Evolutionary conservation across 1,140 invertebrate genomes (phyloP), one percentile per base, ranked within the genome.

Genomic region (Pararge aegeria): DNA sequence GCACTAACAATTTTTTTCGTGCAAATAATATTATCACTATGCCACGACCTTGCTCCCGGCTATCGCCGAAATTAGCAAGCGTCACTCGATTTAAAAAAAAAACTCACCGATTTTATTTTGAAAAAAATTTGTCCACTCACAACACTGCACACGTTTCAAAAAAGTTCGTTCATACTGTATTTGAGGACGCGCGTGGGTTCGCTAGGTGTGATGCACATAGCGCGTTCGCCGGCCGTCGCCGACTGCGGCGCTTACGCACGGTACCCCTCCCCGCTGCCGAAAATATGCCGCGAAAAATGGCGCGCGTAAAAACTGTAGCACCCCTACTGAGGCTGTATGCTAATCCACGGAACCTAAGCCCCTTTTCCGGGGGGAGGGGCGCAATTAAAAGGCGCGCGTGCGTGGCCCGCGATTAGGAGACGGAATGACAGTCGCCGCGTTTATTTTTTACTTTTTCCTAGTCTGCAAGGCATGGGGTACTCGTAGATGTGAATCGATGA

Each of bases 381-480:
- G 83, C 84, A 89, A 89, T 87, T 89, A 87, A 86, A 86, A 84
- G 70, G 77, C 84, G 86, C 86, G 86, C 86, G 83, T 87, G 86
- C 86, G 86, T 84, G 82, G 78, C 77, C 65, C 72, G 76, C 86
- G 86, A 89, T 89, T 89, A 89, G 86, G 83, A 46, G 44, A 87
- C 75, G 76, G 80, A 80, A 70, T 71, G 67, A 75, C 78, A 79
- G 76, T 78, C 13, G 13, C 83, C 80, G 84, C 82, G 83, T 81
- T 78, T 83, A 75, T 78, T 75, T 77, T 70, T 79, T 87, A 85
- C 84, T 85, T 80, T 80, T 89, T 87, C 75, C 86, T 87, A 89
- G 86, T 87, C 86, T 87, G 82, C 58, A 64, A 70, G 65, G 59
- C 56, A 63, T 65, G 61, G 60, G 38, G 66, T 58, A 65, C 64